A percentile compares a stretch with the other conserved stretches of the same genome.
phyloP scores from a whole-genome alignment of 2,888 invertebrate species.

The Phania funesta region DNA sequence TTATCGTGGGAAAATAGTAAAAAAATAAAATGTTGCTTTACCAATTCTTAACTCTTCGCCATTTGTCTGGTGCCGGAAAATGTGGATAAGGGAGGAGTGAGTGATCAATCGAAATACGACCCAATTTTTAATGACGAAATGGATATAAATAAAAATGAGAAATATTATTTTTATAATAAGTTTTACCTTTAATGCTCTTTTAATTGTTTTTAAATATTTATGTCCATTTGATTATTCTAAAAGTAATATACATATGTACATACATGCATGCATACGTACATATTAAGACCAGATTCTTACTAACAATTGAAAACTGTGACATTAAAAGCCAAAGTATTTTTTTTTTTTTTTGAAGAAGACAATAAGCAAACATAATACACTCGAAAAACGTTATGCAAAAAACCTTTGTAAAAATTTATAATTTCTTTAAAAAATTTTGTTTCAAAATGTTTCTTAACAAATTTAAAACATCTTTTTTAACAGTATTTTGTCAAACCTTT shows the following conservation, averaged over 20 bases:
- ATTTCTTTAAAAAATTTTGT: too few species aligned
- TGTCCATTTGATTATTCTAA: constrained; percentile 32
- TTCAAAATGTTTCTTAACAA: too few species aligned
- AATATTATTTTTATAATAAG: constrained; percentile 7
- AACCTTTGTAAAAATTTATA: neutral
- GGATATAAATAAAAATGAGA: neutral
- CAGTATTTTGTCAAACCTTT: too few species aligned
- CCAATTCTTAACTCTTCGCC: constrained; percentile 21
- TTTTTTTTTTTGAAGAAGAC: neutral
- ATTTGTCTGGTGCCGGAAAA: constrained; percentile 13
- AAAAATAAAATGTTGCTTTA: constrained; percentile 48
- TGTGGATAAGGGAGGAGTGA: neutral
- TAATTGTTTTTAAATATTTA: constrained; percentile 24
- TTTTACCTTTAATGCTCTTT: neutral
- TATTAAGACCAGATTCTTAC: constrained; percentile 25
- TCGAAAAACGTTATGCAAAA: neutral
- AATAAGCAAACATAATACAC: neutral
- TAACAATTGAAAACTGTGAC: constrained; percentile 51
- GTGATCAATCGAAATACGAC: constrained; percentile 12
- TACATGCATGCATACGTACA: neutral
- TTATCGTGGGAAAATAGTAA: constrained; percentile 65
- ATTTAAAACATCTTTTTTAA: too few species aligned
- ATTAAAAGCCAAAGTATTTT: constrained; percentile 25
- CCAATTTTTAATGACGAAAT: constrained; percentile 54
- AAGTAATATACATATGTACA: constrained; percentile 2